Conservation (phyloP, 1,140 invertebrate species). For the Drosophila burlai region DNA sequence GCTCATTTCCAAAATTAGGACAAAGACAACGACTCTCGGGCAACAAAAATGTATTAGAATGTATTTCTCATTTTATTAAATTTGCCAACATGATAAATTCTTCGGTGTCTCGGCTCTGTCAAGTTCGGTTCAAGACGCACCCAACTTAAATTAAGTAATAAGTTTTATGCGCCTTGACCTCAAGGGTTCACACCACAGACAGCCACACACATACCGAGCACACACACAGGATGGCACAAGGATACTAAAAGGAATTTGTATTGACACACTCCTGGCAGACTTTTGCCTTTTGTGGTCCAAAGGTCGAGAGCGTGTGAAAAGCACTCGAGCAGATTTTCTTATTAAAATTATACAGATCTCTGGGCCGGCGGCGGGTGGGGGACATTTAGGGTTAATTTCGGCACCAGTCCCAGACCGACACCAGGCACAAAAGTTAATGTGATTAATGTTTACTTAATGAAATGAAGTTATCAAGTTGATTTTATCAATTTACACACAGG, state of each 20-base stretch:
- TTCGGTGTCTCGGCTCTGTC: constrained; percentile 40
- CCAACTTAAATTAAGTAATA: constrained; percentile 82
- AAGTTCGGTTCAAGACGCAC: constrained; percentile 27
- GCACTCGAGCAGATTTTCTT: constrained; percentile 67
- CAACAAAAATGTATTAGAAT: constrained; percentile 67
- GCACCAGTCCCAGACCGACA: constrained; percentile 37
- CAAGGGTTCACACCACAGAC: constrained; percentile 53
- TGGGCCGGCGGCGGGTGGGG: neutral
- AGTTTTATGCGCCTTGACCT: constrained; percentile 79
- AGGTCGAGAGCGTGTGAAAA: constrained; percentile 57
- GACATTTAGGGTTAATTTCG: constrained; percentile 76
- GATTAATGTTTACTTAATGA: constrained; percentile 84
- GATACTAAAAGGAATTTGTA: constrained; percentile 41
- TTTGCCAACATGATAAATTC: constrained; percentile 80
- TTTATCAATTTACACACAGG: constrained; percentile 79
- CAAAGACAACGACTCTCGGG: constrained; percentile 31
- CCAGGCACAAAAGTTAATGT: constrained; percentile 77
- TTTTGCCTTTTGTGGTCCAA: constrained; percentile 72
- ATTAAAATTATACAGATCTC: constrained; percentile 68
- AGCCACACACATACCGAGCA: constrained; percentile 16
- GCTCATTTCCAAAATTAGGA: constrained; percentile 65
- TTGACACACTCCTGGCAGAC: constrained; percentile 73
- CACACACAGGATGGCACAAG: constrained; percentile 3
- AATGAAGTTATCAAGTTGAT: constrained; percentile 84
- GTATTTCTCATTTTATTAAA: constrained; percentile 78